Percentiles rank a stretch among this genome's conserved stretches.
Evolutionary conservation across 1,140 invertebrate genomes (phyloP).

Genomic region (Microplitis mediator): DNA sequence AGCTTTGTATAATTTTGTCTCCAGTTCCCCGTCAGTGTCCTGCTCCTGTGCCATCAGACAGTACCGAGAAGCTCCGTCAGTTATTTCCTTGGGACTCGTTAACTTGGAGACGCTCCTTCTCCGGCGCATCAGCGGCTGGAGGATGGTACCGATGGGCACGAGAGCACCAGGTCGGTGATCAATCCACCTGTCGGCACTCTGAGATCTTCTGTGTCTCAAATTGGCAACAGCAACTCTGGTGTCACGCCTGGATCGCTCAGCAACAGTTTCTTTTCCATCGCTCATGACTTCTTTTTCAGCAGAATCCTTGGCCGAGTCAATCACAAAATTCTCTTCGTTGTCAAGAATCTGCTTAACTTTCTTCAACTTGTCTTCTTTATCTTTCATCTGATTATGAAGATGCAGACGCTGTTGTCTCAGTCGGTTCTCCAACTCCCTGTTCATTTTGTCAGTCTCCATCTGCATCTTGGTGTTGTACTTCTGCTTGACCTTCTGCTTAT

Average conservation of each 20-base stretch:
- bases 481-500: slow-evolving; percentile 77
- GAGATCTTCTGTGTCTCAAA: slow-evolving; percentile 75
- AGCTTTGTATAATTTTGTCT: slow-evolving; percentile 92
- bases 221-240: slow-evolving; percentile 68
- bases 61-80: slow-evolving; percentile 78
- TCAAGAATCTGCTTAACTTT: slow-evolving; percentile 62
- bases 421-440: slow-evolving; percentile 69
- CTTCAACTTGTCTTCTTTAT: slow-evolving; percentile 63
- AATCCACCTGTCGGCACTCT: slow-evolving; percentile 85
- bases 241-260: slow-evolving; percentile 36
- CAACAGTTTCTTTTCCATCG: slow-evolving; percentile 1
- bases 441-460: slow-evolving; percentile 72
- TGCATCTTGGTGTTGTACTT: slow-evolving; percentile 75
- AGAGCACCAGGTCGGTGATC: slow-evolving; percentile 83
- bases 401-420: slow-evolving; percentile 72
- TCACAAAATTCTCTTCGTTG: slow-evolving; percentile 43
- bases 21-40: slow-evolving; percentile 88
- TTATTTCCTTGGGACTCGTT: slow-evolving; percentile 64
- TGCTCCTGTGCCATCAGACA: slow-evolving; percentile 89
- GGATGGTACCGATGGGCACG: slow-evolving; percentile 80
- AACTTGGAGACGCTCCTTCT: slow-evolving; percentile 85
- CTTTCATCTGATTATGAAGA: slow-evolving; percentile 64
- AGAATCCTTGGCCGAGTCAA: slow-evolving; percentile 38
- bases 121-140: slow-evolving; percentile 84
- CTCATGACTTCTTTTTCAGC: slow-evolving; percentile 22